Evolutionary conservation across 2,113 vertebrate species (phyloP), one percentile per base, ranked within the genome.

Genomic region (Peromyscus polionotus): DNA sequence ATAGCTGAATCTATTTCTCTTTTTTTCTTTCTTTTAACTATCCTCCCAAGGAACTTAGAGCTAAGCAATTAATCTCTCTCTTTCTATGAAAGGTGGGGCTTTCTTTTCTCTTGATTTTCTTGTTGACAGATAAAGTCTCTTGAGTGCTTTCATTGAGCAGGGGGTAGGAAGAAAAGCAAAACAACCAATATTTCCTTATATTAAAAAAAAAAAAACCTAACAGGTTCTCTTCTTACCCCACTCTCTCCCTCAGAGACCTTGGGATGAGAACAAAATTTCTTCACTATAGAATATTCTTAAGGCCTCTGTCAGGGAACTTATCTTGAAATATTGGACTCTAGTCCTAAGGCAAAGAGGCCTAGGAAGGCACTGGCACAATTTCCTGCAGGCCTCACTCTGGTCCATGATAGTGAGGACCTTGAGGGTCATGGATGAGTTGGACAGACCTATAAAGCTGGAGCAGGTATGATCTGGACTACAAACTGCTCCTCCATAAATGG

Each of bases 101-200:
- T 94, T 91, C 65, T 90, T 61, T 95, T 87, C 57, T 80, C 51
- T 95, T 90, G 45, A 42, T 91, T 93, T 91, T 79, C 93, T 84
- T 3, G 75, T 91, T 94, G 87, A 90, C 88, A 96, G 65, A 13
- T 77, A 83, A 68, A 5, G 31, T 93, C 65, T 76, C 42, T 73
- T 90, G 22, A 85, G 45, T 91, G 48, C 57, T 95, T 92, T 31
- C 39, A 33, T 59, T 22, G 20, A 6, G 36, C 48, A 7, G 5
- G 20, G 4, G 45, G 36, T 14, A 14, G 2, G 2, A 45, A 45
- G 9, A 39, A n/a, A 81, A 80, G 48, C 6, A 79, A 24, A 61
- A 51, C 51, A 51, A n/a, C 14, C 48, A 17, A 70, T 42, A 79
- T 42, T 89, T 93, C 11, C 68, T 93, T 63, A 94, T 0, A 54